Base-by-base conservation (phyloP, 2,113 vertebrate genomes). In the Paracanthobrama guichenoti region DNA sequence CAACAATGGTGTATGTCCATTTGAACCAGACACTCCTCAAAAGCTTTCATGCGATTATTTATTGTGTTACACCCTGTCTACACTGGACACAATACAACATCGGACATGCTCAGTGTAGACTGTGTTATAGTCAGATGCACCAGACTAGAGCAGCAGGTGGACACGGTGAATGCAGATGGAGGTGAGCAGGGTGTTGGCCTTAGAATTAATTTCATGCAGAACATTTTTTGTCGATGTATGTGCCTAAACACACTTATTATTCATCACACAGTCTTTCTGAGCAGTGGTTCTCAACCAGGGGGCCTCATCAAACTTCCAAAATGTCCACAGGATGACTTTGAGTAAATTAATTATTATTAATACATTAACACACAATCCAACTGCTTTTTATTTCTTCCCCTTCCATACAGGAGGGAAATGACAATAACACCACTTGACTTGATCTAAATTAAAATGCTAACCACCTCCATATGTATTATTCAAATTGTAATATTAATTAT, bases 21-120 rank as follows among this genome's bases (percentile, higher is more conserved):
- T 24, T 79, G 35, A 79, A 39, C n/a, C 14, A 66, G 60, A 80
- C 59, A 48, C 78, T 66, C 59, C 35, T 79, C 4, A 18, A 62
- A 79, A 80, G 39, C n/a, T 44, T 79, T 64, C 57, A 79, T 62
- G 31, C 5, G 57, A 28, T 64, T 64, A 28, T 79, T 44, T 26
- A 46, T 64, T 79, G 77, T 28, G 57, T 62, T 79, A 79, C 72
- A 75, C 72, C 72, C 72, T 75, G 72, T 53, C 46, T 31, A 28
- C 72, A 75, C 46, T 6, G 13, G 72, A 75, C 24, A 18, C 44
- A 74, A 74, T 75, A 1, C 24, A 53, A 11, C 14, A 18, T 53
- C 8, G n/a, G 24, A 28, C 13, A 8, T 24, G 11, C 22, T 10
- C 69, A 14, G 22, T 72, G 20, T 44, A 72, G 6, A 53, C 13